Conservation (phyloP, 1,140 invertebrate genomes). For the Idris sp. region DNA sequence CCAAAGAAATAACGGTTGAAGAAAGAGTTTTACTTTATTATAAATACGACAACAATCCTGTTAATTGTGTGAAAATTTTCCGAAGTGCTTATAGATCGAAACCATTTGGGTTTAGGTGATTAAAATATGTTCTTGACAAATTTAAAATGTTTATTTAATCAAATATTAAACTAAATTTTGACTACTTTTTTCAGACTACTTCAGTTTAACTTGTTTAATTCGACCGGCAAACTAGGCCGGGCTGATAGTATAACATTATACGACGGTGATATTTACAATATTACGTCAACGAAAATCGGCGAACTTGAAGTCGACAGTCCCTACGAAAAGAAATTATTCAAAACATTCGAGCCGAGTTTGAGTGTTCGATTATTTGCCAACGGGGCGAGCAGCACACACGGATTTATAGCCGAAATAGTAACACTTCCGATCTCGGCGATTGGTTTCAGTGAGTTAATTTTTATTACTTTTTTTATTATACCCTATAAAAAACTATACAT, state of each 20-base stretch:
- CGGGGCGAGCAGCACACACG: slow-evolving; percentile 93
- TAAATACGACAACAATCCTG: slow-evolving; percentile 96
- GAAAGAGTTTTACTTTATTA: slow-evolving; percentile 96
- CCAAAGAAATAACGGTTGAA: slow-evolving; percentile 93
- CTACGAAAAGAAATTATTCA: slow-evolving; percentile 87
- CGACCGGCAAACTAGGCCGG: slow-evolving; percentile 87
- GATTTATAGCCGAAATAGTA: slow-evolving; percentile 98
- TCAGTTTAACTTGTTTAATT: slow-evolving; percentile 96
- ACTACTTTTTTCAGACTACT: slow-evolving; percentile 84
- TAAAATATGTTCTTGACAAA: too few species aligned
- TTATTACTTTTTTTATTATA: background rate
- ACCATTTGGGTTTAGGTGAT: slow-evolving; percentile 88
- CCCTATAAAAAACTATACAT: too few species aligned
- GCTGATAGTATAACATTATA: slow-evolving; percentile 92
- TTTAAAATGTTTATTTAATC: too few species aligned
- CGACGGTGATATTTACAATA: slow-evolving; percentile 95
- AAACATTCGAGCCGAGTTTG: slow-evolving; percentile 86
- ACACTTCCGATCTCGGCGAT: slow-evolving; percentile 94
- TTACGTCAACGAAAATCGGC: slow-evolving; percentile 85
- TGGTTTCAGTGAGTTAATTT: slow-evolving; percentile 83
- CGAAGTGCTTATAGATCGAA: slow-evolving; percentile 89
- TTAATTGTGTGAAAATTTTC: slow-evolving; percentile 99
- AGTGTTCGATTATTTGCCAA: slow-evolving; percentile 96
- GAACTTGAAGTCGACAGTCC: slow-evolving; percentile 84
- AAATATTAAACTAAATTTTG: too few species aligned